Evolutionary conservation across 2,113 vertebrate species (phyloP).

Genomic region (Macquaria australasica): DNA sequence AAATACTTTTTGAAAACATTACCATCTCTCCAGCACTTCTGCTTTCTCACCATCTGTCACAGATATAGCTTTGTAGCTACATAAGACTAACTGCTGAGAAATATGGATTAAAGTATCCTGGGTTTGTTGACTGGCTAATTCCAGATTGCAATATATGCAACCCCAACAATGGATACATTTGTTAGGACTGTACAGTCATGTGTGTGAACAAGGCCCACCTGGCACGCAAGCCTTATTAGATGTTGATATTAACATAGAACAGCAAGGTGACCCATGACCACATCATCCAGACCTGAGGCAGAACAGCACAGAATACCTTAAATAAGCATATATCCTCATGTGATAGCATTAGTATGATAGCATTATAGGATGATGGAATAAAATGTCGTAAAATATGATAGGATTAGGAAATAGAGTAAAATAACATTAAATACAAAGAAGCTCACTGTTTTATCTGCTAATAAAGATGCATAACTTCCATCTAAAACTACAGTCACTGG

Average conservation of each 20-base stretch:
- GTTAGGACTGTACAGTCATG: background rate
- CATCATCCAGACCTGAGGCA: constrained; percentile 6
- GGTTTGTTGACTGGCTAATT: background rate
- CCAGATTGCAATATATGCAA: background rate
- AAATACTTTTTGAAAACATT: too few relatives aligned
- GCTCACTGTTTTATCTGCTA: background rate
- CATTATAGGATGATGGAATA: background rate
- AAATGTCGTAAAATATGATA: background rate
- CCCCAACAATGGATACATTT: background rate
- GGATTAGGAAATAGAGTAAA: background rate
- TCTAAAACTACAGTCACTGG: background rate
- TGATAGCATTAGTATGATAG: background rate
- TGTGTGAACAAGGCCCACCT: background rate
- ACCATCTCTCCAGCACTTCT: too few relatives aligned
- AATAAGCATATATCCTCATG: background rate
- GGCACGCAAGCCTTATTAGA: constrained; percentile 18
- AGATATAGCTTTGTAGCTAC: background rate
- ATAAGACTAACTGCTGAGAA: background rate
- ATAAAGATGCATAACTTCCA: background rate
- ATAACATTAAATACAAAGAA: background rate
- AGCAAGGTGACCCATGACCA: constrained; percentile 17
- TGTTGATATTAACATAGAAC: background rate
- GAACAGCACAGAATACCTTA: background rate
- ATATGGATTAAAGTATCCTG: background rate
- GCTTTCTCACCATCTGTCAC: background rate